Evolutionary conservation across 2,888 invertebrate species (phyloP), one percentile per base, ranked within the genome.

Genomic region (Aphrophora alni): DNA sequence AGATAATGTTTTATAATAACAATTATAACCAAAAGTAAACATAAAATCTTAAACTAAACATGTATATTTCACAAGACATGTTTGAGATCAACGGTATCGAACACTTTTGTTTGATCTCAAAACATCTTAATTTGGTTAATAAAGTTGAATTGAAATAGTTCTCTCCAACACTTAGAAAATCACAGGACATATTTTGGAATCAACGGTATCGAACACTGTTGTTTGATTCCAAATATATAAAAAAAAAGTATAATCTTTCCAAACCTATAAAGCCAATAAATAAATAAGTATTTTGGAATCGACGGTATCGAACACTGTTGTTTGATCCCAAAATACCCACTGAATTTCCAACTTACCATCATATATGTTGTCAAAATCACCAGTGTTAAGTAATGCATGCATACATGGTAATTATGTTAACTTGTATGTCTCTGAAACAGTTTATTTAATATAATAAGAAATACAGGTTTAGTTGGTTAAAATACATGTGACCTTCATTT

Each of bases 271-370:
- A 44, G 44, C 44, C 44, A 3, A 14, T 59, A 59, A 59, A 59
- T 21, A 21, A 59, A 59, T 21, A 21, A 21, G 59, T 59, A 59
- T 21, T 59, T 59, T 59, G 59, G 59, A 59, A 59, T 59, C 59
- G 21, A 59, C 59, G 59, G 59, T 59, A 21, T 59, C 59, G 59
- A 59, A 59, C 59, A 59, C 59, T 59, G 59, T 59, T 59, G 59
- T 59, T 21, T 59, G 59, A 59, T 59, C 59, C 59, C 59, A 59
- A 59, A 59, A 59, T 59, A 59, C 59, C 14, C 21, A 14, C 21
- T 21, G 4, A 59, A 59, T n/a, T 21, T 59, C 59, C 59, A 1
- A 59, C 59, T 59, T 59, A 59, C 59, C 59, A 10, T 59, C 21
- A n/a, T 59, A n/a, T n/a, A 59, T 21, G 59, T 21, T 21, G 59